phyloP scores from a whole-genome alignment of 2,797 vertebrate species.

The Phalloptychus januarius region DNA sequence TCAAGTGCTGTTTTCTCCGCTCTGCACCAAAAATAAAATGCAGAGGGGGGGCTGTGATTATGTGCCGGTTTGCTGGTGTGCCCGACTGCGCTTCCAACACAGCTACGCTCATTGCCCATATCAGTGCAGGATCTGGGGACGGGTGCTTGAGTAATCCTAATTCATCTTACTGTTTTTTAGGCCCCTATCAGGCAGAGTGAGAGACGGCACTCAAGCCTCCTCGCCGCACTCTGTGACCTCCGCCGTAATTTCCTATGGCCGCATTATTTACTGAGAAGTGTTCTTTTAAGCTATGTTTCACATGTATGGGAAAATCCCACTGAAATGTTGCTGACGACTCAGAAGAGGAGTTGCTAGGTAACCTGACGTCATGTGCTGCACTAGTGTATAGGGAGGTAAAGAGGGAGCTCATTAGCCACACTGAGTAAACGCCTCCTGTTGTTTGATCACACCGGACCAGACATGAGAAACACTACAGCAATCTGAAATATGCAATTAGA shows the following conservation, averaged over 20 bases:
- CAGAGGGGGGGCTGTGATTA: conserved; percentile 38
- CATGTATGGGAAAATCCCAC: conserved; percentile 82
- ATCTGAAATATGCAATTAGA: conserved; percentile 3
- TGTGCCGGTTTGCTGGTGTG: conserved; percentile 30
- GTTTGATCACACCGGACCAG: neutral
- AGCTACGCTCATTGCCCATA: conserved; percentile 26
- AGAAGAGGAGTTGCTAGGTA: conserved; percentile 83
- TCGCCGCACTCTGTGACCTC: neutral
- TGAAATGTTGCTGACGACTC: conserved; percentile 79
- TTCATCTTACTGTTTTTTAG: conserved; percentile 33
- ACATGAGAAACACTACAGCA: neutral
- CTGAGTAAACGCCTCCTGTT: conserved; percentile 26
- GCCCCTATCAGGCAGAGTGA: conserved; percentile 22
- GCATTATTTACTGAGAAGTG: conserved; percentile 36
- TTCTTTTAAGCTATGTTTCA: conserved; percentile 60
- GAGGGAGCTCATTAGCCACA: conserved; percentile 60
- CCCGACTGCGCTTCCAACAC: conserved; percentile 16
- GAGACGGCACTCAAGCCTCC: conserved; percentile 14
- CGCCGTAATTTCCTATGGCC: neutral
- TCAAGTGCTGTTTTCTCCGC: conserved; percentile 66
- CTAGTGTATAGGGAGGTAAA: conserved; percentile 66
- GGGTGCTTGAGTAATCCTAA: conserved; percentile 23
- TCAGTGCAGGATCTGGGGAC: conserved; percentile 31
- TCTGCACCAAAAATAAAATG: conserved; percentile 71
- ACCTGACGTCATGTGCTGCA: conserved; percentile 81